Evolutionary conservation across 1,140 invertebrate species (phyloP), one percentile per base, ranked within the genome.

Genomic region (Microplitis demolitor): DNA sequence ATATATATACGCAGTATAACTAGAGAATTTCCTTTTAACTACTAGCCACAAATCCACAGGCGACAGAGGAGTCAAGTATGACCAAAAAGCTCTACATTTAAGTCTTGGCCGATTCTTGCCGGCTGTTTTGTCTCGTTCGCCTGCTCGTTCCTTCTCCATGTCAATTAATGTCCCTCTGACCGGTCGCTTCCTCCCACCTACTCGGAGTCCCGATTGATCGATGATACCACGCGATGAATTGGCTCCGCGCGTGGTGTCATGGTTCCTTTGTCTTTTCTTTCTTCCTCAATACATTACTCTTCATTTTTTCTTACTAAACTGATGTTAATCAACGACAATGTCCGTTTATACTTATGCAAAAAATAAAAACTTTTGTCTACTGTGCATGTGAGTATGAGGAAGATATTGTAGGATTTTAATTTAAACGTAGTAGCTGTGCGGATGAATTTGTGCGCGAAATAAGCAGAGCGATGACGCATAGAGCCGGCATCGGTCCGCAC

Each of bases 131-230:
- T 67, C 64, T 56, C 9, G 34, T 50, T 67, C 39, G 39, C 11
- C 39, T 45, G 39, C 39, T 45, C 64, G 53, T 73, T 71, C 64
- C 72, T 62, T 54, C 63, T 77, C 78, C 80, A 82, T 84, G 85
- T 86, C 85, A 87, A 86, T 87, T 87, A 86, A 86, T 87, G 85
- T 86, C 85, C 72, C 77, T 80, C 77, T 75, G 79, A 74, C 67
- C 39, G 16, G n/a, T 14, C 35, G 4, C 35, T 14, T n/a, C 35
- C 58, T 51, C 63, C 34, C 14, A 8, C 14, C 39, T n/a, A 61
- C 37, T 11, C 53, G 9, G 2, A 5, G 6, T 45, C 39, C 39
- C 3, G 69, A 71, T 74, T 74, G 73, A 74, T 74, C 66, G 68
- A 74, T 70, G 61, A 51, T 39, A 24, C 51, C 51, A 35, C 53